phyloP scores from a whole-genome alignment of 2,113 vertebrate species.

The Notarius lentiginosus region DNA sequence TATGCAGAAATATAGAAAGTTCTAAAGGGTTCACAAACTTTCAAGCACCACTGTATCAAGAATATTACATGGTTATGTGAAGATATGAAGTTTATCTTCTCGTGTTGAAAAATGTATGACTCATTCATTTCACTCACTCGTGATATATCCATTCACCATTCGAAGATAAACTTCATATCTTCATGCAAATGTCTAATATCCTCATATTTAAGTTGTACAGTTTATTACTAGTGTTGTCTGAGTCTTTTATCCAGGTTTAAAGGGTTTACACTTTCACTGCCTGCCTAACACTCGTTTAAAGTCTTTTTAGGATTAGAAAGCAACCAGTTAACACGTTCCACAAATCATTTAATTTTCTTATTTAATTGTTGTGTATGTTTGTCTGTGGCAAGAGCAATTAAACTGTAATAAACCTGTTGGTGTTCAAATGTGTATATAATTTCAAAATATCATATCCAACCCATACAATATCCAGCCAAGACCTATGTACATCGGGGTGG shows the following conservation, averaged over 20 bases:
- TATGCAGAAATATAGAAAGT: too few relatives aligned
- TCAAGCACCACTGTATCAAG: too few relatives aligned
- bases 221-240: neutral
- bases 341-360: neutral
- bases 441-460: neutral
- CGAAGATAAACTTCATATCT: too few relatives aligned
- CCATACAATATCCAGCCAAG: neutral
- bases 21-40: too few relatives aligned
- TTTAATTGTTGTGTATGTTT: neutral
- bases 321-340: neutral
- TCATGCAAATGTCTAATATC: too few relatives aligned
- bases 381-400: neutral
- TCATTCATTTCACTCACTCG: too few relatives aligned
- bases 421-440: neutral
- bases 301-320: neutral
- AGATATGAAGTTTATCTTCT: too few relatives aligned
- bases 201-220: neutral
- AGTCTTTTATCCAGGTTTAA: neutral
- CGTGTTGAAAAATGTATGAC: too few relatives aligned
- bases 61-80: too few relatives aligned
- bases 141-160: too few relatives aligned
- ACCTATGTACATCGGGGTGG: neutral
- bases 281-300: neutral
- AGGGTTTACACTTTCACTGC: neutral
- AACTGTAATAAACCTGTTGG: neutral